Percentiles rank a stretch among this genome's conserved stretches.
phyloP scores from a whole-genome alignment of 2,113 vertebrate genomes.

The Excalfactoria chinensis region DNA sequence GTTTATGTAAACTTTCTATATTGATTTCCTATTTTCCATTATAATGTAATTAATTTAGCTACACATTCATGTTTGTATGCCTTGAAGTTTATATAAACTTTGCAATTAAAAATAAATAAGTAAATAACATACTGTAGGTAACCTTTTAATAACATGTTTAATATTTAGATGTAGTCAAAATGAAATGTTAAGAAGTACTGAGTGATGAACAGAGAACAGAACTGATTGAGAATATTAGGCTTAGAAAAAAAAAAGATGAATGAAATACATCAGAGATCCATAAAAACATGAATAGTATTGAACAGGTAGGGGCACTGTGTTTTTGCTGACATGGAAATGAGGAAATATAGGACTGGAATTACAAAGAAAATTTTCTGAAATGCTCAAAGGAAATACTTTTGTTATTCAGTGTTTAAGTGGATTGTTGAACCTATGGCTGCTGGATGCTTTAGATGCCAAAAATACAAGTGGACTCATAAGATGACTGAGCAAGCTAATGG shows the following conservation, averaged over 20 bases:
- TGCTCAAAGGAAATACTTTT: slow-evolving; percentile 16
- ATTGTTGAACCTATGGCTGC: background rate
- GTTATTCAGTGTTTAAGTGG: slow-evolving; percentile 24
- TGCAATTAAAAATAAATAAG: background rate
- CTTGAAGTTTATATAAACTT: background rate
- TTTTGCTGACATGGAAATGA: slow-evolving; percentile 15
- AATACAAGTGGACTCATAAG: slow-evolving; percentile 7
- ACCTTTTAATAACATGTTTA: background rate
- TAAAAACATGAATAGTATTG: background rate
- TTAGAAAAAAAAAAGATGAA: background rate
- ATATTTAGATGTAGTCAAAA: background rate
- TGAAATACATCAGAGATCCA: background rate
- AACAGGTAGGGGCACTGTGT: background rate
- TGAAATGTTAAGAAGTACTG: fast-evolving
- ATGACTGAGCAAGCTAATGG: slow-evolving; percentile 21
- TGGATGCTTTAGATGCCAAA: slow-evolving; percentile 8
- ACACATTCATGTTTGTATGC: background rate
- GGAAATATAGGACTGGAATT: background rate
- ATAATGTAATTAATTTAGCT: background rate
- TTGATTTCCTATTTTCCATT: background rate
- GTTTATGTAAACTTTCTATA: background rate
- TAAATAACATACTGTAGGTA: background rate
- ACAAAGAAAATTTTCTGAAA: background rate
- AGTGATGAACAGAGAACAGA: background rate
- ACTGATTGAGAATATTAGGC: background rate